phyloP scores from a whole-genome alignment of 2,888 invertebrate genomes.

The Trichogramma evanescens region DNA sequence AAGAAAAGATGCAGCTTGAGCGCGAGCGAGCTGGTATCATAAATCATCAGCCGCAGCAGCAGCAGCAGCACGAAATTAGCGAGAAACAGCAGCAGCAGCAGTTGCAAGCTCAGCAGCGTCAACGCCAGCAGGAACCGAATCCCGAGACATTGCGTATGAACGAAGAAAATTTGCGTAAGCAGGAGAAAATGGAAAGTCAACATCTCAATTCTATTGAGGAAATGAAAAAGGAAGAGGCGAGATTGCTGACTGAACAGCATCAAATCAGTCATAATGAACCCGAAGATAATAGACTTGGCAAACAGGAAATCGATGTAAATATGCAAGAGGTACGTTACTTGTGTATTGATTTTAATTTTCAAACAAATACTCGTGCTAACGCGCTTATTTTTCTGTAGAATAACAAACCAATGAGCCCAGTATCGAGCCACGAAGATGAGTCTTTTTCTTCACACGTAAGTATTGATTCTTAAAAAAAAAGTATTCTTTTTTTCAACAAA shows the following conservation, averaged over 20 bases:
- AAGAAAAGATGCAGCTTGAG: conserved; percentile 49
- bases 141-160: conserved; percentile 41
- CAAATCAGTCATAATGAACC: no score
- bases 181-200: conserved; percentile 27
- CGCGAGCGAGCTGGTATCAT: conserved; percentile 40
- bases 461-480: conserved; percentile 1
- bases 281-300: no score
- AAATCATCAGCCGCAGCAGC: conserved; percentile 26
- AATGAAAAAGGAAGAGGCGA: no score
- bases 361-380: conserved; percentile 17
- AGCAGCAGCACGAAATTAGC: background rate
- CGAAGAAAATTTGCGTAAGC: conserved; percentile 40
- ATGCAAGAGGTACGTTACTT: conserved; percentile 55
- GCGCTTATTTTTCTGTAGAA: conserved; percentile 30
- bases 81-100: background rate
- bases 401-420: conserved; percentile 33
- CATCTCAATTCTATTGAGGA: background rate
- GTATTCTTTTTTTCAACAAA: background rate
- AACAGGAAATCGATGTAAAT: background rate
- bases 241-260: no score
- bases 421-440: conserved; percentile 35
- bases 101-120: conserved; percentile 27
- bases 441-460: conserved; percentile 41
- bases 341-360: background rate
- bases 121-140: conserved; percentile 5